These are phyloP conservation scores for Centropus bengalensis DNA, from an alignment of 2,113 vertebrate genomes.

Conservation along the genomic window DNA sequence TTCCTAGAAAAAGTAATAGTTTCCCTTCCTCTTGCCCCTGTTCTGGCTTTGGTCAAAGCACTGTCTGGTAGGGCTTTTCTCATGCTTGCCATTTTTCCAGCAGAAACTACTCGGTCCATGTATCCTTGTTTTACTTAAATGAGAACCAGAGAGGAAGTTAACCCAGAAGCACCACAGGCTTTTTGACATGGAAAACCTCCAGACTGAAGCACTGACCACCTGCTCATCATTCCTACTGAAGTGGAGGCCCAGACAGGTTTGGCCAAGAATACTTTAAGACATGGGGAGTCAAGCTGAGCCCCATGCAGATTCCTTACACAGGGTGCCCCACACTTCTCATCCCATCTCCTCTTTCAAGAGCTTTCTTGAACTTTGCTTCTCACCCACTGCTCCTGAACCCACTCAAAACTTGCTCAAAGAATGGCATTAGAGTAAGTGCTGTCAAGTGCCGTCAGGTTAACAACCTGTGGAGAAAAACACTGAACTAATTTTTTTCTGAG, in stretches of 20 bases:
- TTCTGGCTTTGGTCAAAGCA: constrained; percentile 3
- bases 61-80: not conserved
- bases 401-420: not conserved
- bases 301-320: not conserved
- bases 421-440: not conserved
- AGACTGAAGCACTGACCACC: not conserved
- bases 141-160: not conserved
- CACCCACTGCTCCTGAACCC: not conserved
- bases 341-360: not conserved
- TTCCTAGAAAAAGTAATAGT: constrained; percentile 30
- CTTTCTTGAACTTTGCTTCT: not conserved
- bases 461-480: not conserved
- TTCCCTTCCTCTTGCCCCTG: not conserved
- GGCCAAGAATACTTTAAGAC: not conserved
- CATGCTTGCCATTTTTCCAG: not conserved
- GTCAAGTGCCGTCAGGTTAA: not conserved
- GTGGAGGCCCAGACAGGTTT: not conserved
- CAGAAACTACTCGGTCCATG: not conserved
- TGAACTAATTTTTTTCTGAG: not conserved
- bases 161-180: not conserved
- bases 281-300: not conserved
- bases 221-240: not conserved
- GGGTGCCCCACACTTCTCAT: not conserved
- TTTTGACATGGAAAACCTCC: not conserved
- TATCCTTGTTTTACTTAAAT: not conserved